phyloP scores from a whole-genome alignment of 2,113 vertebrate genomes.

The Melanocharis versteri region DNA sequence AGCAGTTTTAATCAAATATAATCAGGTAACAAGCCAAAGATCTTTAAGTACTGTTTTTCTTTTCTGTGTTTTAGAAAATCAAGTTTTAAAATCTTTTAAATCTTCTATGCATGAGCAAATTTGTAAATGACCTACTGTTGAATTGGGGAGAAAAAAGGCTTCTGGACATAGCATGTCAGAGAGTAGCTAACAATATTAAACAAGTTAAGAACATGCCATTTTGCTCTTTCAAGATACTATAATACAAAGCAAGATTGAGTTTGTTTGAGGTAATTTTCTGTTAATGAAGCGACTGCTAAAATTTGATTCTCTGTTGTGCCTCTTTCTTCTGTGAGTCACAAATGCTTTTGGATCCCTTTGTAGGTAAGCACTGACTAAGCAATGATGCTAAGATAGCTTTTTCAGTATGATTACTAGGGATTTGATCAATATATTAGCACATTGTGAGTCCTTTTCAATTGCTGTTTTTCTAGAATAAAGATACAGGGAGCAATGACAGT shows the following conservation, averaged over 20 bases:
- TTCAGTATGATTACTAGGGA: background rate
- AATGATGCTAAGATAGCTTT: background rate
- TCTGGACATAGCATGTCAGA: background rate
- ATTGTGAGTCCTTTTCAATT: background rate
- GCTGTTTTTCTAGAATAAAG: background rate
- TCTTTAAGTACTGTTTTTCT: background rate
- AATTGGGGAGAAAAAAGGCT: background rate
- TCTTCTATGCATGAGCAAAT: background rate
- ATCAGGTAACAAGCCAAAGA: background rate
- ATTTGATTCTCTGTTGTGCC: background rate
- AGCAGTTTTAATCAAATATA: background rate
- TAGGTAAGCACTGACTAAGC: background rate
- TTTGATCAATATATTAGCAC: background rate
- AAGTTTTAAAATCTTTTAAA: background rate
- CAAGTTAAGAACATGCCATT: background rate
- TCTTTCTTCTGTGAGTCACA: background rate
- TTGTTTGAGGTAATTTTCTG: background rate
- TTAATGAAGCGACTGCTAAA: background rate
- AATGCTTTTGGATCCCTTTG: background rate
- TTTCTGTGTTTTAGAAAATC: background rate
- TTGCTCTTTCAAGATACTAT: background rate
- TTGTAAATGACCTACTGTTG: background rate
- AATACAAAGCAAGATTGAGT: background rate
- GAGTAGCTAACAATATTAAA: background rate
- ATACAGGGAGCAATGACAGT: background rate